Conservation (phyloP, 2,888 invertebrate species). For the Mythimna ferrago region DNA sequence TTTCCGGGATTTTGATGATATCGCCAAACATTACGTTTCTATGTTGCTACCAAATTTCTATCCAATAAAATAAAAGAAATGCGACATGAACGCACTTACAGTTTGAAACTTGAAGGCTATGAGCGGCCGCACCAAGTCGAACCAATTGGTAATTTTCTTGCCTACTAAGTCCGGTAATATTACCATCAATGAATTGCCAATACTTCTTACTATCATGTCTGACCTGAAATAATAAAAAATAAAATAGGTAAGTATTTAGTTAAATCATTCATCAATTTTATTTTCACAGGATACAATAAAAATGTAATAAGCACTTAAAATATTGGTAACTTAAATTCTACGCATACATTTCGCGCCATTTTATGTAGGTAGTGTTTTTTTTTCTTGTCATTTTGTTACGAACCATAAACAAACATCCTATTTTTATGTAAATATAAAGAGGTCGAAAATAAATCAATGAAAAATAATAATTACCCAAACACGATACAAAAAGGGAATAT, state of each 20-base stretch:
- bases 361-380: too few relatives aligned
- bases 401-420: too few relatives aligned
- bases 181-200: slow-evolving; percentile 97
- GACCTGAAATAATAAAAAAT: slow-evolving; percentile 88
- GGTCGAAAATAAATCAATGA: background rate
- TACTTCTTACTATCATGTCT: slow-evolving; percentile 96
- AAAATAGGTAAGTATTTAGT: background rate
- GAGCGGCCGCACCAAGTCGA: slow-evolving; percentile 97
- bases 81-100: slow-evolving; percentile 90
- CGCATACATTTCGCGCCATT: too few relatives aligned
- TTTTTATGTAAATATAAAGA: background rate
- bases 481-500: slow-evolving; percentile 99
- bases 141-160: slow-evolving; percentile 97
- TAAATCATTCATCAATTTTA: background rate
- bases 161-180: slow-evolving; percentile 96
- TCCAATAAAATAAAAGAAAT: too few relatives aligned
- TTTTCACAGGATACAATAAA: background rate
- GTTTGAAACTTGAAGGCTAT: slow-evolving; percentile 98
- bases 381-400: too few relatives aligned
- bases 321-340: too few relatives aligned
- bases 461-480: slow-evolving; percentile 93
- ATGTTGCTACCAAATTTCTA: too few relatives aligned
- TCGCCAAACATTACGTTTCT: too few relatives aligned
- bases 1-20: too few relatives aligned
- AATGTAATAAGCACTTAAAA: too few relatives aligned